Conservation (phyloP, 2,113 vertebrate species). For the Circaetus gallicus region DNA sequence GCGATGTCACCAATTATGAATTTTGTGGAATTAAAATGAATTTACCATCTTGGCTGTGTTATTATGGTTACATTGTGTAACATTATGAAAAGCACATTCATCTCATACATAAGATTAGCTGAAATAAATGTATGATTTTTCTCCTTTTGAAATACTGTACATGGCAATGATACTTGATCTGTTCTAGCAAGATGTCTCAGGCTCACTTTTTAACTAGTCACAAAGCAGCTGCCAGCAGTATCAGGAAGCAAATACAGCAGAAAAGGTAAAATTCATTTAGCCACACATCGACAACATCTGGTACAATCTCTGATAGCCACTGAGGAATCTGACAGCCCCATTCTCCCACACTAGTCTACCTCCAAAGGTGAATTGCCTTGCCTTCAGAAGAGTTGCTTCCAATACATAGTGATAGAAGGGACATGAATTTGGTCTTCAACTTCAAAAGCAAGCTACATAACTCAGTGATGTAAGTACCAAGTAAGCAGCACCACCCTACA, state of each 20-base stretch:
- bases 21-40: constrained; percentile 69
- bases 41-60: constrained; percentile 52
- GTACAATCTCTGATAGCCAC: neutral
- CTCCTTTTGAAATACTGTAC: constrained; percentile 37
- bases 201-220: constrained; percentile 34
- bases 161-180: neutral
- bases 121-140: constrained; percentile 53
- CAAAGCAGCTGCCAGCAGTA: constrained; percentile 41
- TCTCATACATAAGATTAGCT: constrained; percentile 49
- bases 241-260: neutral
- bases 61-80: constrained; percentile 63
- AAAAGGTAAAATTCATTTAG: constrained; percentile 14
- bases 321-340: neutral
- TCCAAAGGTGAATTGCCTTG: neutral
- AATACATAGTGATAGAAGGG: neutral
- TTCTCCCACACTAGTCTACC: neutral
- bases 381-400: neutral
- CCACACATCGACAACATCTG: constrained; percentile 16
- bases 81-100: constrained; percentile 54
- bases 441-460: neutral
- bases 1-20: constrained; percentile 66
- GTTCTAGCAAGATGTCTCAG: constrained; percentile 24
- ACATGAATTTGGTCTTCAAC: neutral
- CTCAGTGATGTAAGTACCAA: neutral
- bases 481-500: neutral